These are phyloP conservation scores for Mesitornis unicolor DNA, from an alignment of 2,113 vertebrate species.

Conservation along the genomic window DNA sequence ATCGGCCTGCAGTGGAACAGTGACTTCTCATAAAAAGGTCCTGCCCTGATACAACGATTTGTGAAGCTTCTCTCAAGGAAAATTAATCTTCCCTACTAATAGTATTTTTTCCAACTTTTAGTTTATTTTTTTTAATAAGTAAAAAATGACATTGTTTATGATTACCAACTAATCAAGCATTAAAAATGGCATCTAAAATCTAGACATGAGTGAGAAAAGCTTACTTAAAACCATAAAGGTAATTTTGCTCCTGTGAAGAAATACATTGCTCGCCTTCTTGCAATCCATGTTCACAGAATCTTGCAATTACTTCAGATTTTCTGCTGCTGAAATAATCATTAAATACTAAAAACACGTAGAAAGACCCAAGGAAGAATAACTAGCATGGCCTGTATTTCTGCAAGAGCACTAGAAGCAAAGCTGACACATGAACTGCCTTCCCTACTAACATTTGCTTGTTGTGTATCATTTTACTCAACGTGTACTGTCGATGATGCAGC, in stretches of 20 bases:
- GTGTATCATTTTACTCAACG: neutral
- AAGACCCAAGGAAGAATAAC: neutral
- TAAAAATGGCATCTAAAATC: neutral
- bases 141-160: neutral
- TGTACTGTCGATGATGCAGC: neutral
- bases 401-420: neutral
- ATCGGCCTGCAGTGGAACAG: neutral
- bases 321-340: neutral
- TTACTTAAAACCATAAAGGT: neutral
- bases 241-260: neutral
- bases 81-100: neutral
- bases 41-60: neutral
- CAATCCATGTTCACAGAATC: neutral
- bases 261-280: neutral
- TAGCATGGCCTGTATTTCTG: neutral
- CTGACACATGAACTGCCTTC: neutral
- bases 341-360: neutral
- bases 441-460: neutral
- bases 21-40: neutral
- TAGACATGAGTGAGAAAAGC: neutral
- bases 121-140: neutral
- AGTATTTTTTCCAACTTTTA: neutral
- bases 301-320: neutral
- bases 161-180: neutral
- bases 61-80: neutral